Base-by-base conservation (phyloP, 2,797 vertebrate genomes). In the Pogonophryne albipinna region DNA sequence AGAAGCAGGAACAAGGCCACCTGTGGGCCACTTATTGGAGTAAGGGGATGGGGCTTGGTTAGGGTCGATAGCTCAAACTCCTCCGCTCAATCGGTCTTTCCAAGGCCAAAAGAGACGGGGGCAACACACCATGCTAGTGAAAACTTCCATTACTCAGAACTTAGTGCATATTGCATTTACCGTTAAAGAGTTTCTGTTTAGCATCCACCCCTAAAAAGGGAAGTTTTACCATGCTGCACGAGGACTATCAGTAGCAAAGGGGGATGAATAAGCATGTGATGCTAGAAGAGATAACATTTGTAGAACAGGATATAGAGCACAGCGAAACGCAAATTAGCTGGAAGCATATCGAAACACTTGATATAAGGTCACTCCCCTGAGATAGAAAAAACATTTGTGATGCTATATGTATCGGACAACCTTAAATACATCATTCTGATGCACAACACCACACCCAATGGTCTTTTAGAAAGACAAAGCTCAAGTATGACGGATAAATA, bases 341-440 rank as follows among this genome's bases (percentile, higher is more conserved):
- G 16, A 68, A 71, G 67, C 14, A 0, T 45, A 23, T 82, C 73
- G 74, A 76, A 84, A 80, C 75, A 19, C 68, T 52, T 71, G 31
- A 81, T 72, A 58, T 44, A 52, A n/a, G 27, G 38, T 61, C 6
- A 10, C 61, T 61, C 62, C 60, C 14, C 59, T 17, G 71, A 71
- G 74, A 64, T 65, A 57, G 60, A 59, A 62, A 79, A 50, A 15
- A 71, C n/a, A 69, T 42, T 31, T 20, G 16, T 42, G 23, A 44
- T 34, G 57, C 65, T 13, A 31, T 12, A 44, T 23, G 27, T 50
- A 38, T 60, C 2, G 6, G 68, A n/a, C 7, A 60, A 42, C 12
- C 23, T 34, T 19, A 7, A 55, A 69, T 13, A 34, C n/a, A 46
- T 75, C 10, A 38, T 46, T 17, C 4, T 20, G 11, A 58, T 50